Base-by-base conservation (phyloP, 2,113 vertebrate species). In the Nettapus auritus region DNA sequence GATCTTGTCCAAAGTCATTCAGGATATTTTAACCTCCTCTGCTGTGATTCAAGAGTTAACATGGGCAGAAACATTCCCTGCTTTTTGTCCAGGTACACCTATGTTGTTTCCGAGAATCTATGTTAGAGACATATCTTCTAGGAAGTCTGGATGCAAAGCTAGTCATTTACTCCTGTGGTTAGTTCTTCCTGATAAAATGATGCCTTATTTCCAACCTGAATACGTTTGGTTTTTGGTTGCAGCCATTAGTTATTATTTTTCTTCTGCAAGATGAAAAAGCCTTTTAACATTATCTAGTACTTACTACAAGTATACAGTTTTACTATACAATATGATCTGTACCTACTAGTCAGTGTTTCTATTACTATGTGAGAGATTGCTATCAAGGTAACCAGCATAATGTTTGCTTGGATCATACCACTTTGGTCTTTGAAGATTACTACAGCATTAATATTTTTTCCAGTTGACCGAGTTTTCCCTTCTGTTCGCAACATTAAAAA, bases 281-380 rank as follows among this genome's bases (percentile, higher is more conserved):
- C 11, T 95, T 94, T 86, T 64, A 89, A 14, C 40, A 60, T 70
- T 83, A 70, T 81, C 42, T 73, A 76, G 44, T 0, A 0, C 53
- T 93, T 88, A 57, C 75, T 74, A 20, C 67, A 77, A 55, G 82
- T 92, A 78, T 17, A 67, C 89, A 20, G 3, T 87, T 62, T 89
- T 79, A 76, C 36, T 80, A 40, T 59, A 20, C 19, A 70, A 38
- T 33, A 36, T 67, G 92, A 82, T 77, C 63, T 89, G 50, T 82
- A 91, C 86, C 64, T 93, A 88, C 60, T 86, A 59, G 59, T 93
- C 69, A 73, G 33, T 68, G 28, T 92, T 93, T 93, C 96, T 86
- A 94, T 91, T 92, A 66, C 23, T 79, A 5, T 76, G 14, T 15
- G 29, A 79, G 63, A 70, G 53, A 57, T 85, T 76, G 36, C 46